phyloP scores from a whole-genome alignment of 1,140 invertebrate genomes.

The Stegodyphus mimosarum region DNA sequence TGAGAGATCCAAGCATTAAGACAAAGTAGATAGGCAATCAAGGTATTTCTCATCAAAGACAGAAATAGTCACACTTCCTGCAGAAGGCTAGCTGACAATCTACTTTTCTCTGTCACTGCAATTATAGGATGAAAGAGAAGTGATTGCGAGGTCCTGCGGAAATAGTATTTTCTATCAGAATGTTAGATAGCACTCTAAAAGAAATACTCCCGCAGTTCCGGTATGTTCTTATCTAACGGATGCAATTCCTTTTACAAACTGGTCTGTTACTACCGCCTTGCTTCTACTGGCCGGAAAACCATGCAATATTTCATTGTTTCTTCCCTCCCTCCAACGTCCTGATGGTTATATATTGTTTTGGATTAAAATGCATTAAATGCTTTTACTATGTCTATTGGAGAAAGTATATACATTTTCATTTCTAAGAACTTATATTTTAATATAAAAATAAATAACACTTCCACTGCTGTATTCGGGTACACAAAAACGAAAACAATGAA shows the following conservation, averaged over 20 bases:
- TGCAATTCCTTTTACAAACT: conserved; percentile 51
- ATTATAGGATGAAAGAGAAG: conserved; percentile 24
- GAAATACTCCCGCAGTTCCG: conserved; percentile 56
- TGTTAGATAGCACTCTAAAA: conserved; percentile 49
- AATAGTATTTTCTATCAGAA: conserved; percentile 49
- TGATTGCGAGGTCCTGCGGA: conserved; percentile 38
- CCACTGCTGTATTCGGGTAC: too few relatives aligned
- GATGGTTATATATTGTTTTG: too few relatives aligned
- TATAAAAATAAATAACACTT: too few relatives aligned
- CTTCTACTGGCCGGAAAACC: too few relatives aligned
- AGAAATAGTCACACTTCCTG: conserved; percentile 14
- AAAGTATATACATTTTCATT: too few relatives aligned
- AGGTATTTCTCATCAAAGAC: conserved; percentile 15
- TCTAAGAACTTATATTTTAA: too few relatives aligned
- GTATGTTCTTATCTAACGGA: conserved; percentile 50
- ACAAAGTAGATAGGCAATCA: conserved; percentile 6
- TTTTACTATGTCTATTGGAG: too few relatives aligned
- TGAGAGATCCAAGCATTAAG: not conserved
- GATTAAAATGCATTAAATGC: too few relatives aligned
- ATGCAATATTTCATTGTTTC: too few relatives aligned
- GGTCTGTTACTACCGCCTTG: too few relatives aligned
- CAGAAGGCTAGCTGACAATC: conserved; percentile 26
- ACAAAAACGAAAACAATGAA: too few relatives aligned
- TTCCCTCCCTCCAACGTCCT: too few relatives aligned
- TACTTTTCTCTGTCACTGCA: conserved; percentile 48